Evolutionary conservation across 2,113 vertebrate species (phyloP).

Genomic region (Epinephelus cyanopodus): DNA sequence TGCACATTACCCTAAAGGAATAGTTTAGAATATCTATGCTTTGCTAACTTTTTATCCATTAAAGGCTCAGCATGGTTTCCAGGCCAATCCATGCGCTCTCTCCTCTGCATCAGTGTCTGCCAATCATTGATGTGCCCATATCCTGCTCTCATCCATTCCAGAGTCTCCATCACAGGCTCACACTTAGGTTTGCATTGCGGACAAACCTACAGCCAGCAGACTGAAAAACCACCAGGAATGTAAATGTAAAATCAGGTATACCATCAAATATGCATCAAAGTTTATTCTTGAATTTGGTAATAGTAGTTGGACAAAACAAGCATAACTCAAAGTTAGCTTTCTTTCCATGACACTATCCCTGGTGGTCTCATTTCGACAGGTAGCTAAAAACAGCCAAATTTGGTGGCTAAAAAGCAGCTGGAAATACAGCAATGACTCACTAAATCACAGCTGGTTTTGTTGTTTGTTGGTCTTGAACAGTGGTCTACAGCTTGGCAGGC

Average conservation of each 20-base stretch:
- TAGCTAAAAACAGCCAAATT: too few relatives aligned
- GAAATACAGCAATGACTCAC: too few relatives aligned
- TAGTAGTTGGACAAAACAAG: background rate
- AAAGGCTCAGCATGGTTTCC: background rate
- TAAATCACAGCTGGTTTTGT: too few relatives aligned
- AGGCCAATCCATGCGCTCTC: background rate
- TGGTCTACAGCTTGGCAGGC: too few relatives aligned
- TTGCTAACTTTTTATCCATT: background rate
- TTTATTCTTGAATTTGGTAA: background rate
- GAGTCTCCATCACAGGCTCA: background rate
- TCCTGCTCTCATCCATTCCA: background rate
- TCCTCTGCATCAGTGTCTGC: background rate
- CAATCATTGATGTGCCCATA: background rate
- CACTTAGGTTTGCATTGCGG: too few relatives aligned
- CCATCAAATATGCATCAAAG: background rate
- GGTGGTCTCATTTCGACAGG: too few relatives aligned
- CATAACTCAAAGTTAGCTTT: background rate
- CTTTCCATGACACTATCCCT: too few relatives aligned
- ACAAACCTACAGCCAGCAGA: background rate
- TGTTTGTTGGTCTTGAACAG: too few relatives aligned
- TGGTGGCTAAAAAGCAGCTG: too few relatives aligned
- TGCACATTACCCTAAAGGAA: background rate
- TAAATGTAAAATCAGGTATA: background rate
- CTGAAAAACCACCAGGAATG: background rate
- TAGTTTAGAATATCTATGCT: background rate